A percentile compares a stretch with the other conserved stretches of the same genome.
Evolutionary conservation across 2,113 vertebrate species (phyloP).

Genomic region (Gopherus evgoodei): DNA sequence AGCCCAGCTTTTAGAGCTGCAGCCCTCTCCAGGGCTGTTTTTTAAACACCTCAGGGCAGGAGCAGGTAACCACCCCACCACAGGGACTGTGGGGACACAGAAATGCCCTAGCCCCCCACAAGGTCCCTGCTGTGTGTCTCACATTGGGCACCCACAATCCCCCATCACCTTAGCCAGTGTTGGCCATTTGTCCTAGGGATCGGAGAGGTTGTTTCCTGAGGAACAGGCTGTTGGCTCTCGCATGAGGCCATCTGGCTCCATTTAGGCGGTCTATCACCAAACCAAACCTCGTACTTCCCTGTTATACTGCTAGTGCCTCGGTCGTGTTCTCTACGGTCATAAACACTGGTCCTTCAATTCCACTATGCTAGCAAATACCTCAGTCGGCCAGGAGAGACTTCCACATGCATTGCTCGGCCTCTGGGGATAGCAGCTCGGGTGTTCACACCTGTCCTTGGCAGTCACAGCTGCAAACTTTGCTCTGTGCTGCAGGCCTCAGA

Average conservation of each 20-base stretch:
- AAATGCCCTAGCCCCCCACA: background rate
- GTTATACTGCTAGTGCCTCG: fast-evolving
- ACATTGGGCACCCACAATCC: background rate
- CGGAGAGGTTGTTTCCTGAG: background rate
- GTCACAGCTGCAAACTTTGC: background rate
- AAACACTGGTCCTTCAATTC: fast-evolving
- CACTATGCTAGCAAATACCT: fast-evolving
- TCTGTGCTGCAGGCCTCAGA: background rate
- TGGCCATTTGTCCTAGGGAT: background rate
- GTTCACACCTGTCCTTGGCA: constrained; percentile 24
- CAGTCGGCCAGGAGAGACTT: background rate
- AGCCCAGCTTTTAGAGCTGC: no score
- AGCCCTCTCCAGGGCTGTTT: no score
- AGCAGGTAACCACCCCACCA: no score
- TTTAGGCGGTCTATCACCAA: background rate
- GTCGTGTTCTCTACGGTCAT: fast-evolving
- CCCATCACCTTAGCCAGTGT: background rate
- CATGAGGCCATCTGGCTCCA: background rate
- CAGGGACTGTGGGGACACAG: background rate
- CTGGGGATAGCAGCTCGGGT: fast-evolving
- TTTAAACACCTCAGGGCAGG: no score
- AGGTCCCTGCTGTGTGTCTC: background rate
- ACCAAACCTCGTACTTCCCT: fast-evolving
- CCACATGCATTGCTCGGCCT: fast-evolving
- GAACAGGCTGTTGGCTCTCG: no score